These are phyloP conservation scores for Spatulosminthurus flaviceps DNA, from an alignment of 2,888 invertebrate species.

Conservation along the genomic window DNA sequence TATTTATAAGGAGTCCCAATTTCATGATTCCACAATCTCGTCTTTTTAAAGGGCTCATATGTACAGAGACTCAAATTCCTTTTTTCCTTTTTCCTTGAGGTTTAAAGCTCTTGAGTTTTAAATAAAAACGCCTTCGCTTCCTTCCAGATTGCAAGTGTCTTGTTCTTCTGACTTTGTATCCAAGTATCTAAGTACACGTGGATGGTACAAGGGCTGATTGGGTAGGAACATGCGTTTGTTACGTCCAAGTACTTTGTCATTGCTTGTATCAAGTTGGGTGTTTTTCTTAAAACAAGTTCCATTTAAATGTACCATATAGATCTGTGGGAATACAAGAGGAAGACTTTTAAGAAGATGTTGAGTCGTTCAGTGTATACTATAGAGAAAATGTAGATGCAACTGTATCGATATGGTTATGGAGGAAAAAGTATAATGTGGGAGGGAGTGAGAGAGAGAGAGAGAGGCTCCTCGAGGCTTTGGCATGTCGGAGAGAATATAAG, in stretches of 20 bases:
- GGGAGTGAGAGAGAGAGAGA: no score
- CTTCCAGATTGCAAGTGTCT: no score
- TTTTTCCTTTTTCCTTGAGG: background rate
- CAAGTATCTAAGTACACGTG: background rate
- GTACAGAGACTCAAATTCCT: background rate
- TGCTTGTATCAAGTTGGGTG: constrained; percentile 19
- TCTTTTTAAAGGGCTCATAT: background rate
- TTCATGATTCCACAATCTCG: background rate
- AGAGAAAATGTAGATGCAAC: no score
- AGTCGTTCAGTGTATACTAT: no score
- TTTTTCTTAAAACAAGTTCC: constrained; percentile 16
- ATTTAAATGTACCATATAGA: background rate
- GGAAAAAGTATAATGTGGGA: background rate
- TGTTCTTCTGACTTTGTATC: background rate
- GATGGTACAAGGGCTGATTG: constrained; percentile 11
- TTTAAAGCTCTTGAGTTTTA: background rate
- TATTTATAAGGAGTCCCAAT: no score
- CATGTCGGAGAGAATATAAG: constrained; percentile 21
- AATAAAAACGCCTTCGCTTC: background rate
- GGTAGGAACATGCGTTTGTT: background rate
- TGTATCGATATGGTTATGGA: background rate
- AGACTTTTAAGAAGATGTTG: no score
- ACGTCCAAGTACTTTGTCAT: constrained; percentile 23
- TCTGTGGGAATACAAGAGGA: no score
- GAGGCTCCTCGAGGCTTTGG: background rate